Conservation (phyloP, 2,888 invertebrate genomes). For the Parapristionchus giblindavisi region DNA sequence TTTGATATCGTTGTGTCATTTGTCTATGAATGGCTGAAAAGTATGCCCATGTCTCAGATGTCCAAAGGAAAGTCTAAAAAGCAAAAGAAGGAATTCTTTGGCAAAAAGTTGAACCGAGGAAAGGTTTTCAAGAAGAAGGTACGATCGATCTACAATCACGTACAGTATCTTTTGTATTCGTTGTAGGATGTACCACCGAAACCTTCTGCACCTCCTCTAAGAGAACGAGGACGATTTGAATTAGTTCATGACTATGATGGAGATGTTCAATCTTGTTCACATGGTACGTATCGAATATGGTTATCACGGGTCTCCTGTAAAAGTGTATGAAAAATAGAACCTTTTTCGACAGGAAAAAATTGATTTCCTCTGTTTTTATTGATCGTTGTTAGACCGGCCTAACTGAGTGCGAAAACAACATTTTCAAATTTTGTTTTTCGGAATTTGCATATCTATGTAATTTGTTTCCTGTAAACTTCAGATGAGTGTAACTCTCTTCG, state of each 20-base stretch:
- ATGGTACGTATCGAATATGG: conserved; percentile 42
- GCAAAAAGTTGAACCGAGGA: conserved; percentile 22
- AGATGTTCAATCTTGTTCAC: conserved; percentile 50
- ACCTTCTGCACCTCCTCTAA: conserved; percentile 8
- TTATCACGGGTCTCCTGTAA: neutral
- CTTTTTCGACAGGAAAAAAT: too few species aligned
- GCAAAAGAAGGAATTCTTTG: conserved; percentile 49
- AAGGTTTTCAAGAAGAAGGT: conserved; percentile 49
- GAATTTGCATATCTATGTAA: too few species aligned
- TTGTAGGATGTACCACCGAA: conserved; percentile 19
- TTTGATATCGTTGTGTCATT: neutral
- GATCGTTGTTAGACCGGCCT: too few species aligned
- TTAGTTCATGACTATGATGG: conserved; percentile 43
- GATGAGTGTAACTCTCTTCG: too few species aligned
- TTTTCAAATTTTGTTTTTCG: too few species aligned
- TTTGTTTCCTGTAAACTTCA: too few species aligned
- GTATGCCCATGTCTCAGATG: conserved; percentile 30
- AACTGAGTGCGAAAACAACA: too few species aligned
- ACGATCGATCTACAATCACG: neutral
- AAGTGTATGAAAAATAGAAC: too few species aligned
- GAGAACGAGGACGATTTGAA: conserved; percentile 33
- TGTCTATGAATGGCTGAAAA: neutral
- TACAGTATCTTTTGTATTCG: neutral
- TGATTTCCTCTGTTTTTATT: too few species aligned
- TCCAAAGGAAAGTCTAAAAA: conserved; percentile 41